Percentiles rank a stretch among this genome's conserved stretches.
Conservation (phyloP, 2,797 vertebrate genomes). For the Sebastes kiyomatsui region DNA sequence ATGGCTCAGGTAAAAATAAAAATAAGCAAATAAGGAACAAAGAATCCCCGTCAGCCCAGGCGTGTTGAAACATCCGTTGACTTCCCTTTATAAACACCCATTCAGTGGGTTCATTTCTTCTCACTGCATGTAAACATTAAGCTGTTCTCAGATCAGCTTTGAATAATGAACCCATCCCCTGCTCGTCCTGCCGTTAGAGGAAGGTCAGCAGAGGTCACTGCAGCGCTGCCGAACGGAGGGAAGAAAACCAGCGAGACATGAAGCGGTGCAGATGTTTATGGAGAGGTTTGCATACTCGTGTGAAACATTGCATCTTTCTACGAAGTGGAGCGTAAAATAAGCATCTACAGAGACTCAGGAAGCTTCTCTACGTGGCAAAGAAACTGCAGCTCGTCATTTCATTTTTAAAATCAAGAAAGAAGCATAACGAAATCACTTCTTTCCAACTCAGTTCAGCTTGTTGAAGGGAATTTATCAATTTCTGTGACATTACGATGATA, state of each 20-base stretch:
- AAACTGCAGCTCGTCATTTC: neutral
- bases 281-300: neutral
- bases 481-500: no score
- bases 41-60: rapidly evolving
- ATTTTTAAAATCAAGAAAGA: neutral
- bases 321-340: constrained; percentile 4
- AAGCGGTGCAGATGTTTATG: constrained; percentile 24
- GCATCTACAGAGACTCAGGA: neutral
- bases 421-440: neutral
- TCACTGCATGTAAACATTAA: constrained; percentile 36
- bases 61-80: neutral
- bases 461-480: neutral
- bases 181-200: constrained; percentile 13
- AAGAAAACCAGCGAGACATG: constrained; percentile 3
- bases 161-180: neutral
- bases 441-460: neutral
- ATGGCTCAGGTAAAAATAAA: neutral
- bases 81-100: neutral
- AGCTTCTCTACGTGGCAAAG: constrained; percentile 7
- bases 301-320: constrained; percentile 29
- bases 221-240: neutral
- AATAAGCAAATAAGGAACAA: neutral
- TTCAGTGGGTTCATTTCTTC: neutral
- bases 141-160: neutral
- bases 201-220: constrained; percentile 27